A percentile compares a stretch with the other conserved stretches of the same genome.
Conservation (phyloP, 1,140 invertebrate species). For the Kradibia gibbosae region DNA sequence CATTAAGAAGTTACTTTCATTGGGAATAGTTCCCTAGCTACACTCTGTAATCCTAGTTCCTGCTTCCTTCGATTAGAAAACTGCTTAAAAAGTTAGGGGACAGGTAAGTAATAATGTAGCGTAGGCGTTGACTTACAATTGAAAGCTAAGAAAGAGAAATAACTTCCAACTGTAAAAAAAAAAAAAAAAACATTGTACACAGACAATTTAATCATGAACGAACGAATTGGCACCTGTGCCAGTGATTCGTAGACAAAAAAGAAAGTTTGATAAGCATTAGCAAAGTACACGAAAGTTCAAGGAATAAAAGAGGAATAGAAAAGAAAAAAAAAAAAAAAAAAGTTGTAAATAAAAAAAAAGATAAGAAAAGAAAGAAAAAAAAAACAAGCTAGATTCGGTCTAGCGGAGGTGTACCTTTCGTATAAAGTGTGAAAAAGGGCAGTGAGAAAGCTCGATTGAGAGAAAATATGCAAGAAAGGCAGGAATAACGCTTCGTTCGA, state of each 20-base stretch:
- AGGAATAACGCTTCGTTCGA: conserved; percentile 66
- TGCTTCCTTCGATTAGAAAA: conserved; percentile 39
- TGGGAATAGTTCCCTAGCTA: conserved; percentile 39
- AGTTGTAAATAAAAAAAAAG: conserved; percentile 37
- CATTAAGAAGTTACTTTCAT: conserved; percentile 25
- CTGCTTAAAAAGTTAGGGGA: conserved; percentile 43
- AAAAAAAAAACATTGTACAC: background rate
- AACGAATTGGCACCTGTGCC: conserved; percentile 33
- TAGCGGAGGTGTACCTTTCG: conserved; percentile 34
- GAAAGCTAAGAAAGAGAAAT: background rate
- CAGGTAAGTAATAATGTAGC: conserved; percentile 40
- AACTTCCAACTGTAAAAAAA: too few relatives aligned
- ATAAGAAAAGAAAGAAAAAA: conserved; percentile 31
- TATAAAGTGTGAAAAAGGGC: conserved; percentile 36
- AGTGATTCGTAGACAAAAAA: conserved; percentile 28
- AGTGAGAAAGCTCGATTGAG: conserved; percentile 44
- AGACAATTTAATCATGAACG: background rate
- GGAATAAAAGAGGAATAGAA: conserved; percentile 6
- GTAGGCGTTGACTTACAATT: conserved; percentile 24
- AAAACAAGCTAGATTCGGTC: conserved; percentile 36
- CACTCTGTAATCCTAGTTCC: conserved; percentile 35
- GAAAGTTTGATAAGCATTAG: conserved; percentile 8
- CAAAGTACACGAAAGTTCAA: conserved; percentile 20
- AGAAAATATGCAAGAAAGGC: conserved; percentile 41
- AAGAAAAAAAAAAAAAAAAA: conserved; percentile 23